Percentiles rank a stretch among this genome's conserved stretches.
phyloP scores from a whole-genome alignment of 2,888 invertebrate species.

The Diarsia dahlii region DNA sequence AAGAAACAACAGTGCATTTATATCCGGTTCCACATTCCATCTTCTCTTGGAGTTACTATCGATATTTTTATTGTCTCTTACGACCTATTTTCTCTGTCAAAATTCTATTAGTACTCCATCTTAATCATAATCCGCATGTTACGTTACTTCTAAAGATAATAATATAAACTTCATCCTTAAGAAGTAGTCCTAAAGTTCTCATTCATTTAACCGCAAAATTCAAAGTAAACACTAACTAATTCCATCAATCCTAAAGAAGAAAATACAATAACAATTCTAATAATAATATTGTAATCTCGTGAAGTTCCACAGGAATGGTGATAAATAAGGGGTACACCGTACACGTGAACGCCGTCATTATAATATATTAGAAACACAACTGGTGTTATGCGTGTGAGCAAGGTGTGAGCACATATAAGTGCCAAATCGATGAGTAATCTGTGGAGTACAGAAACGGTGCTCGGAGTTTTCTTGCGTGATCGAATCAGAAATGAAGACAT shows the following conservation, averaged over 20 bases:
- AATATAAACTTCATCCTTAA: no score
- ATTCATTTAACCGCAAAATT: background rate
- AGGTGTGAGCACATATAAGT: slow-evolving; percentile 37
- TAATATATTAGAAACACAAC: slow-evolving; percentile 35
- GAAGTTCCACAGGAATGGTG: slow-evolving; percentile 43
- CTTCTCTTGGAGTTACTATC: background rate
- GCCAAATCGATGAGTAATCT: slow-evolving; percentile 54
- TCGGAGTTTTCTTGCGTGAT: no score
- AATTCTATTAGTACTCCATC: no score
- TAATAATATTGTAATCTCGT: slow-evolving; percentile 37
- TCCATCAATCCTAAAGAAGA: slow-evolving; percentile 15
- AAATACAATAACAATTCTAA: slow-evolving; percentile 32
- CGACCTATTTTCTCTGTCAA: background rate
- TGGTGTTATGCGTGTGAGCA: slow-evolving; percentile 9
- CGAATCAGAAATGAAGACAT: no score
- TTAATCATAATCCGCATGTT: no score
- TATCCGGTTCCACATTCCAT: background rate
- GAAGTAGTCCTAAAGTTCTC: background rate
- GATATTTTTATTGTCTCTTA: background rate
- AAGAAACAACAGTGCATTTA: no score
- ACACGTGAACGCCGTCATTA: slow-evolving; percentile 48
- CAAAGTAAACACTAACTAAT: slow-evolving; percentile 2
- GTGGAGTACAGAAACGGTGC: no score
- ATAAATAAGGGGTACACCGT: slow-evolving; percentile 50
- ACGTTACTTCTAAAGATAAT: no score